These are phyloP conservation scores for Patella pellucida DNA, from an alignment of 2,888 invertebrate genomes.

Conservation along the genomic window DNA sequence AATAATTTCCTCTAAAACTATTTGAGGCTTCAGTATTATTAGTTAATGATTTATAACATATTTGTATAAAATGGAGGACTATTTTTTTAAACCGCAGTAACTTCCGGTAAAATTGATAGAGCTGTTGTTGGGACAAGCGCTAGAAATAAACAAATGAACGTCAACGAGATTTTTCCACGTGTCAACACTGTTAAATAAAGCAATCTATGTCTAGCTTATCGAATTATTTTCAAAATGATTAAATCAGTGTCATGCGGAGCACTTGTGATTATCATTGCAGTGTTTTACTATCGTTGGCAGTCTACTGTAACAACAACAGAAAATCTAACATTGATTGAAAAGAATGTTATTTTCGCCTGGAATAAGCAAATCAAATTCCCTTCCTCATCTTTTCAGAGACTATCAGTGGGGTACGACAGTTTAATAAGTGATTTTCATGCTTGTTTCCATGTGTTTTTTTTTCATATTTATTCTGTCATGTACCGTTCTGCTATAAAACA, in stretches of 20 bases:
- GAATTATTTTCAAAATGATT: conserved; percentile 24
- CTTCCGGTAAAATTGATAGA: no score
- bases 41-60: no score
- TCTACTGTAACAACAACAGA: neutral
- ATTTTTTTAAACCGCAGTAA: no score
- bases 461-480: no score
- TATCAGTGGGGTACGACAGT: conserved; percentile 41
- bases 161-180: conserved; percentile 1
- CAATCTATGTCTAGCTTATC: no score
- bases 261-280: conserved; percentile 33
- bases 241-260: conserved; percentile 36
- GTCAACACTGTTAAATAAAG: neutral
- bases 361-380: conserved; percentile 35
- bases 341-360: conserved; percentile 37
- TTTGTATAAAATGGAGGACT: no score
- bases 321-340: conserved; percentile 21
- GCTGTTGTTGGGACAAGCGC: no score
- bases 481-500: no score
- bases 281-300: conserved; percentile 33
- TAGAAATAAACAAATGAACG: neutral
- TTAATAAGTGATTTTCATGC: no score
- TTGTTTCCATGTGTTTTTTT: no score
- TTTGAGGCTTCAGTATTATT: no score
- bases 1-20: no score
- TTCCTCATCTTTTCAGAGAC: conserved; percentile 34